Percentiles rank a stretch among this genome's conserved stretches.
These are phyloP conservation scores for Peromyscus eremicus DNA, from an alignment of 2,797 vertebrate species.

Conservation along the genomic window DNA sequence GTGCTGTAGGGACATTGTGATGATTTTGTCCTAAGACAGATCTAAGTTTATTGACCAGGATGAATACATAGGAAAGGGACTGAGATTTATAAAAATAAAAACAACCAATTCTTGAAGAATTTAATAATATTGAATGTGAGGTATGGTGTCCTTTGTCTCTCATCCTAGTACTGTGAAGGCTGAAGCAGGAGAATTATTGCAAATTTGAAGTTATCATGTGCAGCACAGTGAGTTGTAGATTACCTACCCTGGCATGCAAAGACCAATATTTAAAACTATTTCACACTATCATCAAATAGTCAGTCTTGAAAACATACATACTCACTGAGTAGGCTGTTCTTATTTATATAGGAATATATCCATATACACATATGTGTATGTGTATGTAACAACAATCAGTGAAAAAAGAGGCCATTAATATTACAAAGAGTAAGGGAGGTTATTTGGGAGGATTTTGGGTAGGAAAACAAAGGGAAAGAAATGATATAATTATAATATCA, in stretches of 20 bases:
- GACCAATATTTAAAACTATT: background rate
- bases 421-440: background rate
- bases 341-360: background rate
- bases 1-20: background rate
- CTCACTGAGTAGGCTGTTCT: background rate
- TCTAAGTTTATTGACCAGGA: background rate
- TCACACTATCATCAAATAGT: background rate
- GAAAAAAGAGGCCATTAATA: background rate
- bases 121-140: background rate
- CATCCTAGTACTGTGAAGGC: rapidly evolving
- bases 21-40: background rate
- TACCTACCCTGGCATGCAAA: no score
- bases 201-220: background rate
- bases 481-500: background rate
- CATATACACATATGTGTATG: background rate
- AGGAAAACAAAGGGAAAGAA: background rate
- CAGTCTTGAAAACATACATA: background rate
- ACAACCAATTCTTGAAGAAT: background rate
- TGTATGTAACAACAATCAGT: background rate
- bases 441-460: background rate
- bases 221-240: background rate
- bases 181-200: background rate
- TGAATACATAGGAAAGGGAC: background rate
- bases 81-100: background rate
- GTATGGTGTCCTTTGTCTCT: background rate